phyloP scores from a whole-genome alignment of 2,888 invertebrate species.

The Rhagophthalmus giganteus region DNA sequence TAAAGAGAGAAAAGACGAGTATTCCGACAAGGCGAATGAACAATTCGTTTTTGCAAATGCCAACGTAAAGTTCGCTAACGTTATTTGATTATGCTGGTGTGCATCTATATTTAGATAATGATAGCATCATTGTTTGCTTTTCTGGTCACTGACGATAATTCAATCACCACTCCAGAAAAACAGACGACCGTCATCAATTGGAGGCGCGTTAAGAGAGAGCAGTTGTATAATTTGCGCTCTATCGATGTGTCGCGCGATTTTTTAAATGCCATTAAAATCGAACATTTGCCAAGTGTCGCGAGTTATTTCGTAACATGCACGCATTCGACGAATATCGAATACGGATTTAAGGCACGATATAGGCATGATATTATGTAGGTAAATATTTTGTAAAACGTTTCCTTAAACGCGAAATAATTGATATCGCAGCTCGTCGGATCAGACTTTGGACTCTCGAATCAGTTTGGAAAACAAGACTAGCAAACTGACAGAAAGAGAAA shows the following conservation, averaged over 20 bases:
- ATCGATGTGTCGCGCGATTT: neutral
- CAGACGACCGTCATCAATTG: constrained; percentile 16
- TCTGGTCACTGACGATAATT: constrained; percentile 26
- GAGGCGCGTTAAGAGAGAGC: neutral
- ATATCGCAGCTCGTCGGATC: constrained; percentile 23
- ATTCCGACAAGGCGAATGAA: constrained; percentile 35
- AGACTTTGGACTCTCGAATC: constrained; percentile 37
- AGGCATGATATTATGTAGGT: constrained; percentile 19
- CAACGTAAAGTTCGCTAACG: constrained; percentile 1
- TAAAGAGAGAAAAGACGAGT: constrained; percentile 38
- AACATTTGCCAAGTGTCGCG: neutral
- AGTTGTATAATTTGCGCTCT: constrained; percentile 1
- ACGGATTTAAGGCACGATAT: no score
- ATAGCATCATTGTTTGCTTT: constrained; percentile 32
- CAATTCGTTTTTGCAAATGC: constrained; percentile 21
- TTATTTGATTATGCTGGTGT: constrained; percentile 17
- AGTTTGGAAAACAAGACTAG: constrained; percentile 29
- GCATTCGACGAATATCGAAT: no score
- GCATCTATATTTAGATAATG: constrained; percentile 41
- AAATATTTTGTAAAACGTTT: constrained; percentile 22
- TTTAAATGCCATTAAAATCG: neutral
- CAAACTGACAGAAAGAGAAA: constrained; percentile 44
- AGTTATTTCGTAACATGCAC: constrained; percentile 11
- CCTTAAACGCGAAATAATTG: constrained; percentile 18
- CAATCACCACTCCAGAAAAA: constrained; percentile 28